Evolutionary conservation across 2,888 invertebrate species (phyloP), one percentile per base, ranked within the genome.

Genomic region (Clostera curtula): DNA sequence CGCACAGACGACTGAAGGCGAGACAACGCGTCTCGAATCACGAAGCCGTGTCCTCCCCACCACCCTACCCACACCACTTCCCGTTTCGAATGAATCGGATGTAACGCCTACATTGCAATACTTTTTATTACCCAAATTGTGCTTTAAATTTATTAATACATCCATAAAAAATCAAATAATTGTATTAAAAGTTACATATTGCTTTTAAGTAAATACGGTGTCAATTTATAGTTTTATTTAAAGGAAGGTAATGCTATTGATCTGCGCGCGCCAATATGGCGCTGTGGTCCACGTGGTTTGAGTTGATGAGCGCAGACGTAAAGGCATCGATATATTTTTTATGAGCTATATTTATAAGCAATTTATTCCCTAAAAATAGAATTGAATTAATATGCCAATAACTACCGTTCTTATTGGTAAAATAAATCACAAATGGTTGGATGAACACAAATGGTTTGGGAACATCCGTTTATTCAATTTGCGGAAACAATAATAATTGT

Each of bases 1-100:
- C 74, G 49, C 67, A 59, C 58, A 52, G 48, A 44, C 64, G 64
- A 80, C 75, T 80, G 60, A 49, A 28, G 34, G 18, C 14, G 24
- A 30, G 23, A 41, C n/a, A 20, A 45, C 42, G 49, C 57, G 64
- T 64, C 56, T 39, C 47, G 58, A 51, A 52, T 58, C 39, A 68
- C 43, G 70, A 75, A 76, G 62, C 56, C 68, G 48, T 40, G 42
- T 37, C 37, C 47, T 42, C 58, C 61, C 65, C 59, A 56, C 56
- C 55, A 42, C 45, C 44, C 29, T 45, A 40, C 48, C 40, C 32
- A 33, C 36, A 26, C 39, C 29, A 27, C 21, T 7, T 10, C 10
- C 24, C 15, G 13, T 8, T 30, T n/a, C n/a, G n/a, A n/a, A n/a
- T 12, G 13, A 8, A 3, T 4, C 3, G 5, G 6, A 54, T 45